Evolutionary conservation across 2,797 vertebrate genomes (phyloP).

Genomic region (Falco naumanni): DNA sequence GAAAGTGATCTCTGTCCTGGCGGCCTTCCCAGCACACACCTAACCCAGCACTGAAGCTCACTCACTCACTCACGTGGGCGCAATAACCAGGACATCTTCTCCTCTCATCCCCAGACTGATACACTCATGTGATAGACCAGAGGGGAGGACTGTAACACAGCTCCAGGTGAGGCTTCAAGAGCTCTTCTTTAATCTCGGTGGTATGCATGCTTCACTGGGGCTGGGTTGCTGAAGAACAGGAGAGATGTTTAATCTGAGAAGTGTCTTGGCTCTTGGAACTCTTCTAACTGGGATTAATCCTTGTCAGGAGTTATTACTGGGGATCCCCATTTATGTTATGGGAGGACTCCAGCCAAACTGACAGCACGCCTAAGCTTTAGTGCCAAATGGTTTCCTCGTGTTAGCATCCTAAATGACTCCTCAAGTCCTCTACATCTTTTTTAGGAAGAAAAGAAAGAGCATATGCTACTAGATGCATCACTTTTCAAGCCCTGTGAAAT

Average conservation of each 20-base stretch:
- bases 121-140: rapidly evolving
- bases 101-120: not conserved
- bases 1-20: constrained; percentile 48
- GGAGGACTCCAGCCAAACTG: not conserved
- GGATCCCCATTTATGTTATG: not conserved
- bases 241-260: not conserved
- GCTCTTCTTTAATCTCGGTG: not conserved
- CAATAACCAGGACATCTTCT: not conserved
- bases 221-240: rapidly evolving
- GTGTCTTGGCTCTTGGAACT: not conserved
- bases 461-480: not conserved
- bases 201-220: rapidly evolving
- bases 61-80: not conserved
- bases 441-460: not conserved
- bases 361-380: not conserved
- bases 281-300: not conserved
- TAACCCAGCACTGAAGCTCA: not conserved
- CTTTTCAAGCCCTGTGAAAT: not conserved
- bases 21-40: not conserved
- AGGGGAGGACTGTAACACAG: rapidly evolving
- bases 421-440: not conserved
- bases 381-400: not conserved
- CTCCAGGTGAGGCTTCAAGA: not conserved
- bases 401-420: not conserved
- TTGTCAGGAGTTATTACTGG: not conserved